Evolutionary conservation across 2,797 vertebrate genomes (phyloP).

Genomic region (Nannoperca obscura): DNA sequence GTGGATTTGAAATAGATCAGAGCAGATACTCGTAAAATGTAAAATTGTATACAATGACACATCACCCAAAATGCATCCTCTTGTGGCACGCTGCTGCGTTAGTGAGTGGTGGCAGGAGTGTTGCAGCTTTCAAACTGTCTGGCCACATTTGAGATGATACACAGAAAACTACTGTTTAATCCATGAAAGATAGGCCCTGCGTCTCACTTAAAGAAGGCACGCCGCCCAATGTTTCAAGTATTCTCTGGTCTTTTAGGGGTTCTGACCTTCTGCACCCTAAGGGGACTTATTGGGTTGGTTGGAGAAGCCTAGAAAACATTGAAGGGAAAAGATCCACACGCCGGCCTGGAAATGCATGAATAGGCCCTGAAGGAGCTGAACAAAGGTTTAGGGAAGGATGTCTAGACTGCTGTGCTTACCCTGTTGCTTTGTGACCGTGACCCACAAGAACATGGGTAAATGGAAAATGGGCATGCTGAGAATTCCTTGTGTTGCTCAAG

Average conservation of each 20-base stretch:
- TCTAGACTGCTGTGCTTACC: slow-evolving; percentile 2
- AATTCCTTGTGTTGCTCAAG: slow-evolving; percentile 8
- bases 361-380: not conserved
- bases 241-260: not conserved
- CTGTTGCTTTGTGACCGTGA: slow-evolving; percentile 32
- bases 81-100: slow-evolving; percentile 16
- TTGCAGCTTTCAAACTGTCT: slow-evolving; percentile 25
- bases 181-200: not conserved
- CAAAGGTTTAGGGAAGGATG: slow-evolving; percentile 1
- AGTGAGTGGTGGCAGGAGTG: not conserved
- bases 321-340: slow-evolving; percentile 2
- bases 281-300: not conserved
- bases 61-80: slow-evolving; percentile 17
- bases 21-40: slow-evolving; percentile 2
- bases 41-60: slow-evolving; percentile 35
- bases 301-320: not conserved
- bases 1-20: slow-evolving; percentile 34
- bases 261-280: not conserved
- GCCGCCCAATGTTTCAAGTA: not conserved
- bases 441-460: slow-evolving; percentile 7
- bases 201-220: not conserved
- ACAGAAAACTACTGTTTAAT: not conserved
- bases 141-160: not conserved
- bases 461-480: slow-evolving; percentile 27
- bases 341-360: slow-evolving; percentile 4